Evolutionary conservation across 1,140 invertebrate genomes (phyloP), one percentile per base, ranked within the genome.

Genomic region (Glossosoma conforme): DNA sequence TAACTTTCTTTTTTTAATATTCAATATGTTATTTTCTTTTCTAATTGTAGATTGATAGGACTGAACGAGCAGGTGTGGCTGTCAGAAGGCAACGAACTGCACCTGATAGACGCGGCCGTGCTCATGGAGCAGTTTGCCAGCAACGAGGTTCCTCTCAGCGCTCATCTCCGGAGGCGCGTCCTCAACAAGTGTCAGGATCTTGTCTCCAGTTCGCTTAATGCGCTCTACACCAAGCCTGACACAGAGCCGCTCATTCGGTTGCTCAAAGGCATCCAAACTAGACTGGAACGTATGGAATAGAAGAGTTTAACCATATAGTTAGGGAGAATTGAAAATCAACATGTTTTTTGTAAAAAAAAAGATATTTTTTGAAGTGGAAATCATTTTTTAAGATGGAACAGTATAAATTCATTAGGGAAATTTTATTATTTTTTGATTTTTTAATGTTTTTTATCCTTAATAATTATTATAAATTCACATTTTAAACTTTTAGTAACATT

Each of bases 61-160:
- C 77, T 83, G 59, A 85, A 86, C 62, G 85, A 87, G 61, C 75
- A 84, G 49, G 80, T 82, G 49, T 89, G 86, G 86, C 69, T 85
- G 37, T 81, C 80, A 18, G 81, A 86, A 70, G 84, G 85, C 14
- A 85, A 88, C 61, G 85, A 89, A 68, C 83, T 84, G 66, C 85
- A 89, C 70, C 70, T 87, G 21, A 82, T 85, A 43, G 78, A 82
- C 66, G 83, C 80, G 0, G 78, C 81, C 25, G 76, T 77, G 60
- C 70, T 88, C 58, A 77, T 88, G 41, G 77, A 77, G 33, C 72
- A 77, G 30, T 79, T 86, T 52, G 75, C 80, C 35, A 63, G 65
- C 17, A 77, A 78, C 42, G 58, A 69, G 30, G 45, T 61, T 63
- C 72, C 53, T 67, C 77, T 65, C 56, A 72, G 56, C 68, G 70